Conservation (phyloP, 2,797 vertebrate genomes). For the Ceyx erithaca region DNA sequence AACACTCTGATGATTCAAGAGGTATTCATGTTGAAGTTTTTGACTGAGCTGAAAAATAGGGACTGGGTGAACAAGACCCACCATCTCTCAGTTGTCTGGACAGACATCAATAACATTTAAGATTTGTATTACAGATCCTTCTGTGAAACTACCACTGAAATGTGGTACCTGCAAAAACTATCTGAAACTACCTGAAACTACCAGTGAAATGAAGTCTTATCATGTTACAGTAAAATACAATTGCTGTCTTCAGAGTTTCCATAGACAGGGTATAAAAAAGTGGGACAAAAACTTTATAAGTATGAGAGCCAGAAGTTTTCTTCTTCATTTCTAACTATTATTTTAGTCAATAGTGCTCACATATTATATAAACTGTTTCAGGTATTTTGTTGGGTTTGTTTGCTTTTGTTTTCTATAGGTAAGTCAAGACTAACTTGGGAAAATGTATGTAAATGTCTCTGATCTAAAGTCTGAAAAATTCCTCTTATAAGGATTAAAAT, state of each 20-base stretch:
- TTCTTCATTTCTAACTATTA: neutral
- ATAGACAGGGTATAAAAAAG: neutral
- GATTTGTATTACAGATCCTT: neutral
- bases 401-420: neutral
- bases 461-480: neutral
- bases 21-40: neutral
- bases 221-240: neutral
- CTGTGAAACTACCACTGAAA: neutral
- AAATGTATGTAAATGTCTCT: neutral
- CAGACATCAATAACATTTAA: neutral
- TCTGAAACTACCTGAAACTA: neutral
- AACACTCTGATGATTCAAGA: neutral
- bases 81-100: neutral
- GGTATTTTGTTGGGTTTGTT: too few species aligned
- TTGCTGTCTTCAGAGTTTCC: neutral
- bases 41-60: neutral
- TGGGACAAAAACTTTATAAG: neutral
- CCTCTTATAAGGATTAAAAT: neutral
- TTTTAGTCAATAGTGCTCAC: neutral
- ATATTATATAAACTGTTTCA: accelerated
- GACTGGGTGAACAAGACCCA: neutral
- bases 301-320: neutral
- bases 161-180: too few species aligned
- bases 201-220: accelerated
- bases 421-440: neutral